phyloP scores from a whole-genome alignment of 1,140 invertebrate species.

The Drosophila azteca region DNA sequence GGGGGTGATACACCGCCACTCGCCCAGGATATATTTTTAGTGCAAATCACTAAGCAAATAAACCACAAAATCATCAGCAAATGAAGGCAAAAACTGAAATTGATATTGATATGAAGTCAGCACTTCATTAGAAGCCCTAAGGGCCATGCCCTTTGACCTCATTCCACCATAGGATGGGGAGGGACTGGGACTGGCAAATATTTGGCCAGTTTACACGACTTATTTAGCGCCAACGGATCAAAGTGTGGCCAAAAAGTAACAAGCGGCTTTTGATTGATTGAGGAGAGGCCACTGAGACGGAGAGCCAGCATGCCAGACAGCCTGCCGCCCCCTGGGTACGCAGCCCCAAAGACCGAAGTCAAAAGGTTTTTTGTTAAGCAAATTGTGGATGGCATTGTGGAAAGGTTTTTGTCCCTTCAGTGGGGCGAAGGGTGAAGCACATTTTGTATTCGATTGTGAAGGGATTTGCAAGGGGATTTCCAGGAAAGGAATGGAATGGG shows the following conservation, averaged over 20 bases:
- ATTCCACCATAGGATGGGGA: neutral
- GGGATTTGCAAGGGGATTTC: conserved; percentile 48
- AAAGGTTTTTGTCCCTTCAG: conserved; percentile 2
- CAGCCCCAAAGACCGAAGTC: conserved; percentile 50
- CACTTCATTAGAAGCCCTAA: conserved; percentile 69
- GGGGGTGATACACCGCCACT: too few relatives aligned
- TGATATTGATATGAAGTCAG: conserved; percentile 72
- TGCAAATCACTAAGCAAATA: conserved; percentile 8
- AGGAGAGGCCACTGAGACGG: conserved; percentile 23
- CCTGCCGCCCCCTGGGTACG: conserved; percentile 1
- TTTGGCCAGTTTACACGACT: conserved; percentile 75
- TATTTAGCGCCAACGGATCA: conserved; percentile 61
- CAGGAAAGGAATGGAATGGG: neutral
- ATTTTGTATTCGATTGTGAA: conserved; percentile 55
- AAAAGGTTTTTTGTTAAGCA: conserved; percentile 81
- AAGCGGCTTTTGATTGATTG: conserved; percentile 76
- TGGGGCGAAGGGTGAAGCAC: conserved; percentile 45
- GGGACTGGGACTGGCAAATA: conserved; percentile 44
- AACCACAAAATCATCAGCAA: conserved; percentile 19
- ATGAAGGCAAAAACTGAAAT: conserved; percentile 49
- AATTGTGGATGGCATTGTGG: conserved; percentile 64
- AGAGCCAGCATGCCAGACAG: neutral
- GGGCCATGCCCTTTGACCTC: conserved; percentile 12
- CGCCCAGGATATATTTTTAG: too few relatives aligned
- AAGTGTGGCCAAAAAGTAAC: conserved; percentile 46